Conservation (phyloP, 2,797 vertebrate species). For the Pipistrellus nathusii region DNA sequence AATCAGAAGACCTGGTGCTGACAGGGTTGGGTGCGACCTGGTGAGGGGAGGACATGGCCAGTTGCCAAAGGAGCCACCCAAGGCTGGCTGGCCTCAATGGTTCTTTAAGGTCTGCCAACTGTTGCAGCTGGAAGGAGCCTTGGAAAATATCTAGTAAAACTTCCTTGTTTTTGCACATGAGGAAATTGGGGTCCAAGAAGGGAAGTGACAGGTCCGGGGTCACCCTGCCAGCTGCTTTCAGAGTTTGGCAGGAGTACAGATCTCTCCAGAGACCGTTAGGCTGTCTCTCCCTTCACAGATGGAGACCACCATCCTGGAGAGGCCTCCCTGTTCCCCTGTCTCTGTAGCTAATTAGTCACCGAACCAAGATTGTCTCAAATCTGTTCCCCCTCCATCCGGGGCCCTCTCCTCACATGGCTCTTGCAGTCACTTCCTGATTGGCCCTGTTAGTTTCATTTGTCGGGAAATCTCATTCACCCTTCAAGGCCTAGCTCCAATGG, state of each 20-base stretch:
- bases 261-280: neutral
- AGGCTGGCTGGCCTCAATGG: neutral
- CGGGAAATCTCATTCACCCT: slow-evolving; percentile 52
- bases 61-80: neutral
- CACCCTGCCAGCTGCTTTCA: neutral
- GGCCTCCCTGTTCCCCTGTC: neutral
- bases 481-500: neutral
- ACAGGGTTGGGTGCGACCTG: neutral
- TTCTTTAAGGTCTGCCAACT: neutral
- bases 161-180: slow-evolving; percentile 6
- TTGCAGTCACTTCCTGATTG: slow-evolving; percentile 51
- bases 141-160: neutral
- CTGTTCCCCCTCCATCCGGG: neutral
- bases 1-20: neutral
- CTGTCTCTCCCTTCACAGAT: neutral
- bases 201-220: slow-evolving; percentile 52
- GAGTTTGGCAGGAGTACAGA: neutral
- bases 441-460: slow-evolving; percentile 6
- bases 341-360: neutral
- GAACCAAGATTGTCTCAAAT: neutral
- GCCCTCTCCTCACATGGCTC: neutral
- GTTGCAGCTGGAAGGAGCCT: neutral
- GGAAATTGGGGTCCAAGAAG: slow-evolving; percentile 8
- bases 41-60: neutral
- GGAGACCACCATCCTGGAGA: neutral